Base-by-base conservation (phyloP, 2,797 vertebrate species). In the Delichon dasypus region DNA sequence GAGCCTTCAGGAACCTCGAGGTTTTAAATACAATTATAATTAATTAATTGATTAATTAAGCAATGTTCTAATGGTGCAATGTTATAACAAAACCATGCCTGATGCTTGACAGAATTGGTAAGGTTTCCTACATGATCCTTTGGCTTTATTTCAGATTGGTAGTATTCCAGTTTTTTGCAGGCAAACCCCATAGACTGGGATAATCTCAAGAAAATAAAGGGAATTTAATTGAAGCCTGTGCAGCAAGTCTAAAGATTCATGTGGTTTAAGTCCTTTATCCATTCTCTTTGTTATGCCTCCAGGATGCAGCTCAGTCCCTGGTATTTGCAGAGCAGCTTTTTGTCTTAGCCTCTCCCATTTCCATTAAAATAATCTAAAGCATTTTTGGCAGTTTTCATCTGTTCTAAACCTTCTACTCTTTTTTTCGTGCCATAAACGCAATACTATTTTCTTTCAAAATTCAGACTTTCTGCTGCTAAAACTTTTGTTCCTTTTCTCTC, bases 311-410 rank as follows among this genome's bases (percentile, higher is more conserved):
- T 66, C 44, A 34, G 36, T 19, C 66, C 29, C 25, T 76, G 6
- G n/a, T 47, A 53, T 55, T 68, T 80, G 53, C 34, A 65, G 82
- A 84, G n/a, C 7, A 57, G 47, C 29, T 42, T 91, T 92, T 90
- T 89, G 10, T 68, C 62, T 78, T 78, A 75, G 44, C 77, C n/a
- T 85, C 23, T 73, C 74, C 36, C 0, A 15, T 97, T 96, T 48
- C 75, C 45, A 80, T 95, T 87, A 74, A 93, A 95, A 96, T 87
- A 2, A 75, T 85, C 26, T 72, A 48, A 65, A 76, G 20, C 55
- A 32, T 86, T 94, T 94, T 79, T 62, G 74, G 22, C 50, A 88
- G 65, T 84, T 90, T 68, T 93, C 40, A 30, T 57, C 38, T 89
- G 11, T 8, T 75, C 60, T 79, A 38, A 51, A 47, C 26, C 60